Evolutionary conservation across 2,888 invertebrate genomes (phyloP).

Genomic region (Dichetophora obliterata): DNA sequence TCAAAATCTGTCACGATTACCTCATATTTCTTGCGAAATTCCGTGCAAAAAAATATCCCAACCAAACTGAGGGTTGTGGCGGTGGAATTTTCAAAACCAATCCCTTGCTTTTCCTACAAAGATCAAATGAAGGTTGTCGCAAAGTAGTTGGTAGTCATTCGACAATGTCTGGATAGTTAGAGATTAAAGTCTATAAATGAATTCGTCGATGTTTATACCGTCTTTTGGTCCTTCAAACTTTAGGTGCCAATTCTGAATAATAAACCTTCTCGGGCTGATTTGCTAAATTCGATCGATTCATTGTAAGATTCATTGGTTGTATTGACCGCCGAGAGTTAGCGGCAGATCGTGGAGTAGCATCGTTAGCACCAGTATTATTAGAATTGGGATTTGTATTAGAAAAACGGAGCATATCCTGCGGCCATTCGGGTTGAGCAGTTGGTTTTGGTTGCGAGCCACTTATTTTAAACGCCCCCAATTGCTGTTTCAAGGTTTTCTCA

Average conservation of each 20-base stretch:
- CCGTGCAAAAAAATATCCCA: neutral
- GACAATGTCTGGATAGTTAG: constrained; percentile 6
- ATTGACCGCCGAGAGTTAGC: neutral
- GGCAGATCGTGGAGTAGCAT: too few species aligned
- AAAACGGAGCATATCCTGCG: neutral
- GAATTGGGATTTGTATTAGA: neutral
- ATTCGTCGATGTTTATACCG: neutral
- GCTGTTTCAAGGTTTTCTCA: neutral
- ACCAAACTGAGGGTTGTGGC: neutral
- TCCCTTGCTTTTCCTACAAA: constrained; percentile 1
- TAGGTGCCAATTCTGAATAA: constrained; percentile 23
- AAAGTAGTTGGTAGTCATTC: neutral
- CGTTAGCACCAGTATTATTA: neutral
- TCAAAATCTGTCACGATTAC: constrained; percentile 8
- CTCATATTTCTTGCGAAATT: constrained; percentile 16
- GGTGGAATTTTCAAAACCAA: neutral
- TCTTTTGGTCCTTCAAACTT: constrained; percentile 24
- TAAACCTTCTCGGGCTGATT: constrained; percentile 5
- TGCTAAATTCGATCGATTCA: neutral
- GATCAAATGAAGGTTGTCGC: constrained; percentile 18
- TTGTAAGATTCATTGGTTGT: too few species aligned
- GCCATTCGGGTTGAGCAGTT: neutral
- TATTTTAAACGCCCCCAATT: neutral
- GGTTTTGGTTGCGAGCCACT: neutral
- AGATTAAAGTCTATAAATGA: constrained; percentile 2